Percentiles rank a stretch among this genome's conserved stretches.
Conservation (phyloP, 2,888 invertebrate genomes). For the Dolichopus griseipennis region DNA sequence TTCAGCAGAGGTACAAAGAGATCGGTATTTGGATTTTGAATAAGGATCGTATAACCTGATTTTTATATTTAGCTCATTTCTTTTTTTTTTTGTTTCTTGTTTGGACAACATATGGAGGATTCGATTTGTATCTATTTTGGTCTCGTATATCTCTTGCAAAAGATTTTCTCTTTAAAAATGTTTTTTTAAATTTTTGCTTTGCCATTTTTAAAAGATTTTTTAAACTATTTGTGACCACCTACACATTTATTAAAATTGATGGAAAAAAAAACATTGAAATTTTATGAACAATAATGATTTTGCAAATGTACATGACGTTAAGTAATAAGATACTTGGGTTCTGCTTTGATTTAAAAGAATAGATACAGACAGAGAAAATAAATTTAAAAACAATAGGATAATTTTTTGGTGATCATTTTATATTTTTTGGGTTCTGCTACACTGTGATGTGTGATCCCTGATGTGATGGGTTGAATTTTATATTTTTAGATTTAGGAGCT, state of each 20-base stretch:
- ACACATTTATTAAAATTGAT: not conserved
- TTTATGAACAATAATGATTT: not conserved
- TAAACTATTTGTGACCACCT: not conserved
- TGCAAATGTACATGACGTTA: not conserved
- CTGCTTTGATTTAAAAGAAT: not conserved
- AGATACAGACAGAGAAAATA: not conserved
- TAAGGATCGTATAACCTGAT: not conserved
- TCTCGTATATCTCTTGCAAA: not conserved
- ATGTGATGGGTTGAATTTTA: not conserved
- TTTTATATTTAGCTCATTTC: not conserved
- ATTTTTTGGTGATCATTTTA: not conserved
- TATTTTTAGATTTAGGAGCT: not conserved
- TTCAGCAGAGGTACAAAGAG: too few relatives aligned
- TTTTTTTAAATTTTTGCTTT: not conserved
- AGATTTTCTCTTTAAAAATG: not conserved
- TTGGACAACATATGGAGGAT: not conserved
- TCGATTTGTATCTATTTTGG: not conserved
- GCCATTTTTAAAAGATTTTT: not conserved
- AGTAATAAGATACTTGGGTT: not conserved
- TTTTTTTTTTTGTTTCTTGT: not conserved
- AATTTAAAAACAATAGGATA: not conserved
- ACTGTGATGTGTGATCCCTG: not conserved
- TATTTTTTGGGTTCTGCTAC: not conserved
- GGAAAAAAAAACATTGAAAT: not conserved
- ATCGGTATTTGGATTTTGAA: too few relatives aligned